Evolutionary conservation across 1,140 invertebrate genomes (phyloP).

Genomic region (Eumaeus atala): DNA sequence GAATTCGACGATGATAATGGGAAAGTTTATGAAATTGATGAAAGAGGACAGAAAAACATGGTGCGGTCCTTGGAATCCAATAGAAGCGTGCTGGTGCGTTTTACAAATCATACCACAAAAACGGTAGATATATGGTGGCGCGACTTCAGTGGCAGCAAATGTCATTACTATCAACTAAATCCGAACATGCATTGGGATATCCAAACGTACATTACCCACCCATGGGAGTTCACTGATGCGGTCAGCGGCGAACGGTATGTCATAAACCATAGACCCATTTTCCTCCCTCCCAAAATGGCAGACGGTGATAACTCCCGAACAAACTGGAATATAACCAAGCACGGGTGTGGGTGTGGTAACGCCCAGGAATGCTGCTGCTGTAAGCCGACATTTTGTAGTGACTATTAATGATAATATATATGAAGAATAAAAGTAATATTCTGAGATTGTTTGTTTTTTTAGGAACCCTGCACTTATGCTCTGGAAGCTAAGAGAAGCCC

Average conservation of each 20-base stretch:
- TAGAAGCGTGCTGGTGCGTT: slow-evolving; percentile 77
- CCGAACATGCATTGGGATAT: slow-evolving; percentile 76
- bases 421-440: too few relatives aligned
- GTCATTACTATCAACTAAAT: slow-evolving; percentile 40
- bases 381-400: too few relatives aligned
- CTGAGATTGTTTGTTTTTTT: too few relatives aligned
- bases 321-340: slow-evolving; percentile 52
- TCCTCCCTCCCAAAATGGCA: slow-evolving; percentile 36
- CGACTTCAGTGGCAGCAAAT: slow-evolving; percentile 77
- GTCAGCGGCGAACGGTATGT: slow-evolving; percentile 75
- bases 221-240: slow-evolving; percentile 82
- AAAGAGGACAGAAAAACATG: slow-evolving; percentile 41
- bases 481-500: too few relatives aligned
- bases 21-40: slow-evolving; percentile 48
- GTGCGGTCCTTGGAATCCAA: slow-evolving; percentile 66
- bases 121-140: slow-evolving; percentile 83
- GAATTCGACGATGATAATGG: slow-evolving; percentile 29
- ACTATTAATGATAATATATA: too few relatives aligned
- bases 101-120: slow-evolving; percentile 79
- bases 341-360: too few relatives aligned
- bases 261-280: slow-evolving; percentile 60
- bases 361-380: too few relatives aligned
- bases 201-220: slow-evolving; percentile 82
- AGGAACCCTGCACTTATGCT: too few relatives aligned
- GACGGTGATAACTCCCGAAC: slow-evolving; percentile 46